phyloP scores from a whole-genome alignment of 2,888 invertebrate genomes.

The Agriopis aurantiaria region DNA sequence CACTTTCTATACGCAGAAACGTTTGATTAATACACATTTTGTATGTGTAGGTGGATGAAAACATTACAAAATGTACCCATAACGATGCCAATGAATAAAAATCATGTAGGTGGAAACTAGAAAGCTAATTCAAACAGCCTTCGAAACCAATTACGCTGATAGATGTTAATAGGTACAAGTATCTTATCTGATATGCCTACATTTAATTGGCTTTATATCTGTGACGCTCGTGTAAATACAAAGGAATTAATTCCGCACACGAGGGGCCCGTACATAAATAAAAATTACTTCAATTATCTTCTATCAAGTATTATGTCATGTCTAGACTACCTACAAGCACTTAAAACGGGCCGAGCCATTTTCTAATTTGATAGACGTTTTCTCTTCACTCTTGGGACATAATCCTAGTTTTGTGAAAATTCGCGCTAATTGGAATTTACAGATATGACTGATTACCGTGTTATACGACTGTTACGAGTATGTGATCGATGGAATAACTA shows the following conservation, averaged over 20 bases:
- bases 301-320: constrained; percentile 39
- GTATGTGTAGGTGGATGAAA: constrained; percentile 32
- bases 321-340: constrained; percentile 19
- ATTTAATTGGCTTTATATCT: constrained; percentile 28
- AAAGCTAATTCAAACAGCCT: constrained; percentile 49
- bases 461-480: no score
- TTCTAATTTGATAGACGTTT: constrained; percentile 23
- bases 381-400: constrained; percentile 3
- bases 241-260: constrained; percentile 14
- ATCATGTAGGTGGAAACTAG: constrained; percentile 34
- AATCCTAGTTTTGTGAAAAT: constrained; percentile 4
- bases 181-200: constrained; percentile 38
- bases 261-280: constrained; percentile 31
- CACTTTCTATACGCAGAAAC: constrained; percentile 33
- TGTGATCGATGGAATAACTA: constrained; percentile 70
- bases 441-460: constrained; percentile 49
- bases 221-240: constrained; percentile 34
- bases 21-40: constrained; percentile 21
- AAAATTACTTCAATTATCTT: constrained; percentile 33
- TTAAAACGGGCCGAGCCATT: constrained; percentile 17
- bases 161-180: constrained; percentile 40
- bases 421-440: constrained; percentile 17
- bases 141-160: constrained; percentile 50
- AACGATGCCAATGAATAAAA: constrained; percentile 19
- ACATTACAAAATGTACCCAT: constrained; percentile 14